A percentile compares a stretch with the other conserved stretches of the same genome.
phyloP scores from a whole-genome alignment of 2,888 invertebrate species.

The Lithophane leautieri region DNA sequence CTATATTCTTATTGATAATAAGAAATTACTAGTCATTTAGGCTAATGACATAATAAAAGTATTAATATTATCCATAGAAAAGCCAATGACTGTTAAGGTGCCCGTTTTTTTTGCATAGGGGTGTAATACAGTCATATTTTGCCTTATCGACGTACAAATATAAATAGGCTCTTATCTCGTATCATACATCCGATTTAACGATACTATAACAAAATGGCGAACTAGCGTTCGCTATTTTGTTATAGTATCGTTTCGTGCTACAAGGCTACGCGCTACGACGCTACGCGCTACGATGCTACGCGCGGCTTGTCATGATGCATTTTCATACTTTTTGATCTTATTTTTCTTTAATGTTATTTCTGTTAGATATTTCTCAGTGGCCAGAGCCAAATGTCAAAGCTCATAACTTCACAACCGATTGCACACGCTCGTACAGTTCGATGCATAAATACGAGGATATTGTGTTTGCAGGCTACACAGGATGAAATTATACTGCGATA shows the following conservation, averaged over 20 bases:
- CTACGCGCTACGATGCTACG: background rate
- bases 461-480: constrained; percentile 37
- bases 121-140: too few species aligned
- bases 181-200: too few species aligned
- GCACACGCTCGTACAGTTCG: constrained; percentile 53
- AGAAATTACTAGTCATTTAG: too few species aligned
- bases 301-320: background rate
- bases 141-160: too few species aligned
- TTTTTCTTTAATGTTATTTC: background rate
- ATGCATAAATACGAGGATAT: constrained; percentile 54
- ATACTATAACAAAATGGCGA: background rate
- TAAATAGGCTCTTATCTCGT: too few species aligned
- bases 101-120: too few species aligned
- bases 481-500: constrained; percentile 16
- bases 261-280: background rate
- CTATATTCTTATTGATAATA: too few species aligned
- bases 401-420: constrained; percentile 62
- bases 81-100: too few species aligned
- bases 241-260: background rate
- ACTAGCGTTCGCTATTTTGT: too few species aligned
- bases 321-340: background rate
- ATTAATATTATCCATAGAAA: too few species aligned
- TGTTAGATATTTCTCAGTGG: background rate
- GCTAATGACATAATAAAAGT: too few species aligned
- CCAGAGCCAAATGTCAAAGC: constrained; percentile 58